phyloP scores from a whole-genome alignment of 2,797 vertebrate genomes.

The Chiroxiphia lanceolata region DNA sequence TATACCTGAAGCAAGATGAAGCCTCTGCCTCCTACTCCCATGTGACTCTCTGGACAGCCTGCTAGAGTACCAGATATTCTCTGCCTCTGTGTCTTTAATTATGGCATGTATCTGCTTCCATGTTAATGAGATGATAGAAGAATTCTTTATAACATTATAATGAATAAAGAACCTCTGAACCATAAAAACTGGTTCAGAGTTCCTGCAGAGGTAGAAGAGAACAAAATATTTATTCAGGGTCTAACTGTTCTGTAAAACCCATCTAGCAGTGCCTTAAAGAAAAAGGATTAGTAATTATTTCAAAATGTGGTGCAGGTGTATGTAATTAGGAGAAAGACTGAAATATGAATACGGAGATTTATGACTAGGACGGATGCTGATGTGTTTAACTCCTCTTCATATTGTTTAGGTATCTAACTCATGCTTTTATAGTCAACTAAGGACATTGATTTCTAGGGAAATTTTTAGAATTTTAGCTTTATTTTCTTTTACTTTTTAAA shows the following conservation, averaged over 20 bases:
- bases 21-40: neutral
- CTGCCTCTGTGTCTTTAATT: neutral
- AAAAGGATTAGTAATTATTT: neutral
- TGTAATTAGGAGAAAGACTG: neutral
- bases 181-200: neutral
- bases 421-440: neutral
- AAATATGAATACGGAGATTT: neutral
- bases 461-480: neutral
- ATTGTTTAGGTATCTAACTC: neutral
- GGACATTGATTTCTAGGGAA: neutral
- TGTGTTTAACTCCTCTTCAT: neutral
- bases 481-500: neutral
- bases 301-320: neutral
- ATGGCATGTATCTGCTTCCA: neutral
- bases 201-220: neutral
- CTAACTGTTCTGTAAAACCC: neutral
- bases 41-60: neutral
- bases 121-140: neutral
- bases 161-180: neutral
- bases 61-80: neutral
- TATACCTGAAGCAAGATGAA: neutral
- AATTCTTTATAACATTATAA: neutral
- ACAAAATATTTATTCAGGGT: neutral
- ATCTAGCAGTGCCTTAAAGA: neutral
- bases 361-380: neutral